These are phyloP conservation scores for Periplaneta americana DNA, from an alignment of 1,140 invertebrate genomes.

Conservation along the genomic window DNA sequence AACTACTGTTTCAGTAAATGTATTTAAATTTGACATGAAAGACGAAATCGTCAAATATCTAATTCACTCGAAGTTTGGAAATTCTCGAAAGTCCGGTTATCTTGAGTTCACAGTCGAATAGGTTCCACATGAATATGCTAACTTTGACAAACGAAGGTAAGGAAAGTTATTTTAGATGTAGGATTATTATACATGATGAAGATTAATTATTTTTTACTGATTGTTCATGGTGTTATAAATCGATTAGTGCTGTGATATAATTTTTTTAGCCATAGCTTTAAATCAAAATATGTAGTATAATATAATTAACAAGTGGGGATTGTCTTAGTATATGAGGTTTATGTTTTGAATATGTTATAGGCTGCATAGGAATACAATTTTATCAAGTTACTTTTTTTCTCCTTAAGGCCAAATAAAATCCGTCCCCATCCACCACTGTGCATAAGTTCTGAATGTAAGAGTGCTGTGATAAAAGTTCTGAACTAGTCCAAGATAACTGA, in stretches of 20 bases:
- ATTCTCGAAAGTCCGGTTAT: too few species aligned
- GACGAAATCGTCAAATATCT: background rate
- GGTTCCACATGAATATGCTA: background rate
- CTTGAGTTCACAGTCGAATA: too few species aligned
- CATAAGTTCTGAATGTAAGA: background rate
- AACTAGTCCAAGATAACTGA: background rate
- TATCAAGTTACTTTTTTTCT: background rate
- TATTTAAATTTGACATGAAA: background rate
- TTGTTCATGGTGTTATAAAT: background rate
- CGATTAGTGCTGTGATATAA: background rate
- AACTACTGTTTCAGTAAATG: background rate
- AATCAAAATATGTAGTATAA: background rate
- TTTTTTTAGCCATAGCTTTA: background rate
- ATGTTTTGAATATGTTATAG: background rate
- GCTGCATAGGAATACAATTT: background rate
- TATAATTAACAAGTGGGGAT: background rate
- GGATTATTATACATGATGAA: background rate
- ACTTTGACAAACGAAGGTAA: background rate
- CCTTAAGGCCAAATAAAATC: background rate
- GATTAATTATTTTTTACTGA: background rate
- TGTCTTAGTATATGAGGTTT: background rate
- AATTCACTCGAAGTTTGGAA: too few species aligned
- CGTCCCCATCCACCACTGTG: background rate
- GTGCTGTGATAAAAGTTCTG: background rate
- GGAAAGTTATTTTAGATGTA: background rate